Percentiles rank a stretch among this genome's conserved stretches.
Conservation (phyloP, 1,140 invertebrate genomes). For the Oryzaephilus surinamensis region DNA sequence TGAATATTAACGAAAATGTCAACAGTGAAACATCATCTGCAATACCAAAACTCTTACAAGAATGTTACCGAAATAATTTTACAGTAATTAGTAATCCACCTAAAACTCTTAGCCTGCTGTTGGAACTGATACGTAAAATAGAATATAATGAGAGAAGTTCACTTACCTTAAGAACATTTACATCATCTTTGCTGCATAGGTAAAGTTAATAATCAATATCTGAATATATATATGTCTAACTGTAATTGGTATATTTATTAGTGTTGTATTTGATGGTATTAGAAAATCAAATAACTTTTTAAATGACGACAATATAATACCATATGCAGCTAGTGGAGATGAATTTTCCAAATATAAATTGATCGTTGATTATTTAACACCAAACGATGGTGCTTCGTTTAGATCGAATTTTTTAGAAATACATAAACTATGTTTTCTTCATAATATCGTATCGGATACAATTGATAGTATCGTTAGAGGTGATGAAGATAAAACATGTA, state of each 20-base stretch:
- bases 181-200: slow-evolving; percentile 43
- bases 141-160: slow-evolving; percentile 35
- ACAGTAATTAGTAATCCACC: slow-evolving; percentile 33
- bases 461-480: slow-evolving; percentile 42
- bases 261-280: slow-evolving; percentile 52
- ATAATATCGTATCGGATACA: slow-evolving; percentile 47
- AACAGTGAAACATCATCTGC: slow-evolving; percentile 27
- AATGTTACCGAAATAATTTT: slow-evolving; percentile 41
- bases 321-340: slow-evolving; percentile 45
- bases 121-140: slow-evolving; percentile 43
- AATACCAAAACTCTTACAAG: slow-evolving; percentile 38
- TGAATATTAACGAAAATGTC: too few relatives aligned
- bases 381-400: slow-evolving; percentile 38
- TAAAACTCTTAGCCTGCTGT: slow-evolving; percentile 39
- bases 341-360: slow-evolving; percentile 49
- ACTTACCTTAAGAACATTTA: slow-evolving; percentile 41
- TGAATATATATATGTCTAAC: too few relatives aligned
- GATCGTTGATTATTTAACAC: slow-evolving; percentile 46
- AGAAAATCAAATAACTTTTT: slow-evolving; percentile 37
- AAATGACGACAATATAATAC: slow-evolving; percentile 41
- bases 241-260: too few relatives aligned
- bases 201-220: slow-evolving; percentile 31
- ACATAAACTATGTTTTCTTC: slow-evolving; percentile 46
- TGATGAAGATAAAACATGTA: slow-evolving; percentile 34
- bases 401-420: slow-evolving; percentile 37